phyloP scores from a whole-genome alignment of 2,797 vertebrate species.

The Simalia tracyae region DNA sequence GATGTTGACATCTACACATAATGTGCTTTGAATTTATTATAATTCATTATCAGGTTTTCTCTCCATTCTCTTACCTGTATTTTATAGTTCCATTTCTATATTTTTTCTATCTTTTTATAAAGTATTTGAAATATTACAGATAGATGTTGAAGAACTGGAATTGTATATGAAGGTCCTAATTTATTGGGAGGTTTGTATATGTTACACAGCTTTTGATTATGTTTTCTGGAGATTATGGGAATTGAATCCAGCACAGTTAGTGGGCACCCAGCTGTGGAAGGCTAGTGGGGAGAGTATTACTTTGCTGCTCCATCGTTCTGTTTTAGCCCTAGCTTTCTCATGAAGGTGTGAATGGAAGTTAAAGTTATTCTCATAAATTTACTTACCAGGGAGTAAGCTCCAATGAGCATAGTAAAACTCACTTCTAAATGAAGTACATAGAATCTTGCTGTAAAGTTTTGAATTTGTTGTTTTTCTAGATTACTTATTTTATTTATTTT shows the following conservation, averaged over 20 bases:
- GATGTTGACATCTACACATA: conserved; percentile 19
- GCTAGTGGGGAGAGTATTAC: not conserved
- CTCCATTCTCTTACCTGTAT: not conserved
- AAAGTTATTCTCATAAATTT: not conserved
- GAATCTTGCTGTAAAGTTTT: not conserved
- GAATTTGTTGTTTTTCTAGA: not conserved
- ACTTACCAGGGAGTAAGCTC: not conserved
- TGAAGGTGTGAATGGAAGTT: not conserved
- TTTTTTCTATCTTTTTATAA: not conserved
- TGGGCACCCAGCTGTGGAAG: not conserved
- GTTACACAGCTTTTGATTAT: not conserved
- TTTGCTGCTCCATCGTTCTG: not conserved
- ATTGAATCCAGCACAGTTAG: too few species aligned
- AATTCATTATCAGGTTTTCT: conserved; percentile 35
- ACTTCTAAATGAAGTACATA: not conserved
- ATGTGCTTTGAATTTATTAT: not conserved
- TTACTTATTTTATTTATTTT: not conserved
- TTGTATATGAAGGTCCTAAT: not conserved
- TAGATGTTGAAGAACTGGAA: not conserved
- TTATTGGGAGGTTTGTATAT: not conserved
- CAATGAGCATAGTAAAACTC: not conserved
- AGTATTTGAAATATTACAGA: not conserved
- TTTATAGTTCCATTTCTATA: not conserved
- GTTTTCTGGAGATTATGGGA: not conserved
- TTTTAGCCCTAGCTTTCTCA: not conserved